Evolutionary conservation across 2,797 vertebrate species (phyloP).

Genomic region (Melanotaenia parkinsoni): DNA sequence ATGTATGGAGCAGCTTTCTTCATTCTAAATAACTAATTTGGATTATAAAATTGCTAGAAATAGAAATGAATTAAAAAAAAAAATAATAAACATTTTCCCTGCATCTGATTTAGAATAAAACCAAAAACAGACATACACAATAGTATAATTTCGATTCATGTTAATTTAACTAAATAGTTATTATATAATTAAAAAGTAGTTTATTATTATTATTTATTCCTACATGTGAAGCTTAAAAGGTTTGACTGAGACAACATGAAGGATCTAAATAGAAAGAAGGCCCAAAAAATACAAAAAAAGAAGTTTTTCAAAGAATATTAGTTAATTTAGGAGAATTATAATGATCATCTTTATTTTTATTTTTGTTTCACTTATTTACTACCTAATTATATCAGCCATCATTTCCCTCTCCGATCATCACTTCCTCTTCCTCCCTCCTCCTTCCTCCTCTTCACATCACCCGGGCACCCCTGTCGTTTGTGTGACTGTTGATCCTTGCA

Average conservation of each 20-base stretch:
- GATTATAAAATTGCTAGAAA: too few relatives aligned
- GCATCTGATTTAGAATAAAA: neutral
- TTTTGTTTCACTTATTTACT: slow-evolving; percentile 19
- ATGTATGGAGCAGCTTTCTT: too few relatives aligned
- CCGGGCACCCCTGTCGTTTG: slow-evolving; percentile 63
- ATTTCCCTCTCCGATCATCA: slow-evolving; percentile 34
- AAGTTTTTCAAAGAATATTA: neutral
- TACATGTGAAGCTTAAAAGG: neutral
- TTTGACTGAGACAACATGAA: neutral
- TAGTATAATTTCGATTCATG: neutral
- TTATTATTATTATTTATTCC: neutral
- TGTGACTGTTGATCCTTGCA: slow-evolving; percentile 84
- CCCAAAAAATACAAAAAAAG: neutral
- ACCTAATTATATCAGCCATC: slow-evolving; percentile 38
- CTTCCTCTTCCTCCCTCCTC: slow-evolving; percentile 45
- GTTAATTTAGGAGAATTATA: neutral
- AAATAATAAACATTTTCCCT: neutral
- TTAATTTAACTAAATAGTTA: neutral
- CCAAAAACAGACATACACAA: neutral
- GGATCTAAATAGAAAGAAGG: neutral
- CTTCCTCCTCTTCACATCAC: slow-evolving; percentile 20
- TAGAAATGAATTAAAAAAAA: neutral
- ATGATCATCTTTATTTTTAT: slow-evolving; percentile 16
- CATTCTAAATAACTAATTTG: too few relatives aligned
- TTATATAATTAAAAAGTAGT: neutral